phyloP scores from a whole-genome alignment of 2,113 vertebrate genomes.

The Siniperca knerii region DNA sequence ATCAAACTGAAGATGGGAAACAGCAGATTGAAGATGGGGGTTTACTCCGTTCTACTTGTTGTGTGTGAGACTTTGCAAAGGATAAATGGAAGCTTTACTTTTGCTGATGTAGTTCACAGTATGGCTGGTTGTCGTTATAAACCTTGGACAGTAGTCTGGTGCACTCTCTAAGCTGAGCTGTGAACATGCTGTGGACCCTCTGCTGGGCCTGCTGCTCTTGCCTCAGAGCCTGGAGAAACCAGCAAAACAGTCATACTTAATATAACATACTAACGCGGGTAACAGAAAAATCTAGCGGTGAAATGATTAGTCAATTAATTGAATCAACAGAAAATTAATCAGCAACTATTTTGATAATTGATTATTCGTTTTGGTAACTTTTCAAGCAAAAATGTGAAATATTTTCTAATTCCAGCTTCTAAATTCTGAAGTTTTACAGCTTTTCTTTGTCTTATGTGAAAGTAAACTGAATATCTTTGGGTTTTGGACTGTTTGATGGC shows the following conservation, averaged over 20 bases:
- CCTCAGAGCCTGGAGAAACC: constrained; percentile 64
- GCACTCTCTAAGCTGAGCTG: constrained; percentile 67
- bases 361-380: not conserved
- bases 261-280: not conserved
- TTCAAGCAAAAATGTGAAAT: not conserved
- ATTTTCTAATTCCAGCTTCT: not conserved
- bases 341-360: not conserved
- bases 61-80: not conserved
- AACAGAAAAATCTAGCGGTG: not conserved
- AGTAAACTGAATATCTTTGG: not conserved
- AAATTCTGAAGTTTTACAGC: not conserved
- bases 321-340: not conserved
- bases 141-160: constrained; percentile 64
- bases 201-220: constrained; percentile 72
- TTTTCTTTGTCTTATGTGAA: not conserved
- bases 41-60: not conserved
- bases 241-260: not conserved
- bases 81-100: constrained; percentile 54
- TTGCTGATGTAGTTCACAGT: constrained; percentile 49
- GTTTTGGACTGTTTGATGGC: not conserved
- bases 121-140: constrained; percentile 34
- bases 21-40: not conserved
- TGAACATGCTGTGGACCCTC: constrained; percentile 61
- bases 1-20: constrained; percentile 57
- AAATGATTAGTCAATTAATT: not conserved